Percentiles rank a stretch among this genome's conserved stretches.
phyloP scores from a whole-genome alignment of 1,140 invertebrate genomes.

The Nephila pilipes region DNA sequence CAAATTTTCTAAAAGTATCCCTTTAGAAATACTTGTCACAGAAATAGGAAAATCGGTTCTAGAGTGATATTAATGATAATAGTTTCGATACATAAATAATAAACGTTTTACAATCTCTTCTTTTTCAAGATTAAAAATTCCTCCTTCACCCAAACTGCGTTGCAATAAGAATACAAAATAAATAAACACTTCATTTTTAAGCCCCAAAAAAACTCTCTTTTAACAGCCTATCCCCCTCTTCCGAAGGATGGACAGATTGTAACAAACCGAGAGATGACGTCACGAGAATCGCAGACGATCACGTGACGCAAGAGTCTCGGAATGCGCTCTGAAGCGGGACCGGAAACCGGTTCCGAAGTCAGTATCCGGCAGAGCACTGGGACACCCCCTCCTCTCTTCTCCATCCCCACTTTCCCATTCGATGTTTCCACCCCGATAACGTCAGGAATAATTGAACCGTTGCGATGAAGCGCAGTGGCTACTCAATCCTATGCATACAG shows the following conservation, averaged over 20 bases:
- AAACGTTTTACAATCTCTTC: too few relatives aligned
- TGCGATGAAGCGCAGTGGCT: not conserved
- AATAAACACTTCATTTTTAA: too few relatives aligned
- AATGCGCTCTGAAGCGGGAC: slow-evolving; percentile 52
- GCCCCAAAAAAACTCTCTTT: too few relatives aligned
- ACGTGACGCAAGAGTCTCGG: slow-evolving; percentile 47
- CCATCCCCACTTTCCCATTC: not conserved
- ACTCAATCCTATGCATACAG: not conserved
- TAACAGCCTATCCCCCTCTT: too few relatives aligned
- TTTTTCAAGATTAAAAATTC: too few relatives aligned
- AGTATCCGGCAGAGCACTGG: slow-evolving; percentile 29
- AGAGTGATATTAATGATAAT: too few relatives aligned
- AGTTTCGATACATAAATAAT: too few relatives aligned
- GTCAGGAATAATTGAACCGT: slow-evolving; percentile 8
- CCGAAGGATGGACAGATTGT: not conserved
- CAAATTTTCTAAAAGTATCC: too few relatives aligned
- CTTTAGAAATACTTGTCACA: too few relatives aligned
- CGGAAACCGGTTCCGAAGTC: slow-evolving; percentile 56
- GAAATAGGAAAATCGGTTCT: too few relatives aligned
- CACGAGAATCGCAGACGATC: slow-evolving; percentile 5
- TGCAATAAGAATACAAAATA: too few relatives aligned
- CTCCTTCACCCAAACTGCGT: too few relatives aligned
- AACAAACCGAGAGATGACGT: slow-evolving; percentile 39
- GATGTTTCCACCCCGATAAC: not conserved
- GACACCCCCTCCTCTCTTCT: not conserved